These are phyloP conservation scores for Rhopalosiphum nymphaeae DNA, from an alignment of 2,888 invertebrate genomes.

Conservation along the genomic window DNA sequence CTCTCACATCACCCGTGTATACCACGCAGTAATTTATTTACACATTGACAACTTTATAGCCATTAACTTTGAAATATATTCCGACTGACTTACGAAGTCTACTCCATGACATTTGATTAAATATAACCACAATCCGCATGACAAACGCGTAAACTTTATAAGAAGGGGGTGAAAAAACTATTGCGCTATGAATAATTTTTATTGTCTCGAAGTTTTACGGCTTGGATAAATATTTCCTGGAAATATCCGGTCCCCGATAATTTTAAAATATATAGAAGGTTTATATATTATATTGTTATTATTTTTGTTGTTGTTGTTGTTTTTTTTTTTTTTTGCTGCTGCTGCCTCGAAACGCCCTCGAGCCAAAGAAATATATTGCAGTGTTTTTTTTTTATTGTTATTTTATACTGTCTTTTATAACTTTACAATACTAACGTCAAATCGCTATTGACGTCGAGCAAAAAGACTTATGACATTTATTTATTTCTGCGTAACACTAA, in stretches of 20 bases:
- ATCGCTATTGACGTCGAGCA: constrained; percentile 47
- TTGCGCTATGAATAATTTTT: constrained; percentile 32
- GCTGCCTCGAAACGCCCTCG: not conserved
- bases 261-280: not conserved
- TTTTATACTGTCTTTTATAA: constrained; percentile 12
- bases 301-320: constrained; percentile 8
- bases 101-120: constrained; percentile 44
- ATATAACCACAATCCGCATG: constrained; percentile 12
- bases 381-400: constrained; percentile 29
- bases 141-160: constrained; percentile 35
- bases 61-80: constrained; percentile 45
- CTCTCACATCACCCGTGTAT: not conserved
- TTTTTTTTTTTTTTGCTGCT: not conserved
- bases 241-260: constrained; percentile 28
- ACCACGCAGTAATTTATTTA: constrained; percentile 26
- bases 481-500: constrained; percentile 16
- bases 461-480: constrained; percentile 36
- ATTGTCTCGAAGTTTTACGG: constrained; percentile 37
- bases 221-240: constrained; percentile 29
- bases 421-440: constrained; percentile 19
- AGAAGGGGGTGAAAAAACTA: not conserved
- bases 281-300: constrained; percentile 8
- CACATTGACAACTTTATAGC: constrained; percentile 58
- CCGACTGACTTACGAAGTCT: constrained; percentile 28
- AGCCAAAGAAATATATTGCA: not conserved